Percentiles rank a stretch among this genome's conserved stretches.
Evolutionary conservation across 2,797 vertebrate genomes (phyloP).

Genomic region (Rhabdophis nuchalis): DNA sequence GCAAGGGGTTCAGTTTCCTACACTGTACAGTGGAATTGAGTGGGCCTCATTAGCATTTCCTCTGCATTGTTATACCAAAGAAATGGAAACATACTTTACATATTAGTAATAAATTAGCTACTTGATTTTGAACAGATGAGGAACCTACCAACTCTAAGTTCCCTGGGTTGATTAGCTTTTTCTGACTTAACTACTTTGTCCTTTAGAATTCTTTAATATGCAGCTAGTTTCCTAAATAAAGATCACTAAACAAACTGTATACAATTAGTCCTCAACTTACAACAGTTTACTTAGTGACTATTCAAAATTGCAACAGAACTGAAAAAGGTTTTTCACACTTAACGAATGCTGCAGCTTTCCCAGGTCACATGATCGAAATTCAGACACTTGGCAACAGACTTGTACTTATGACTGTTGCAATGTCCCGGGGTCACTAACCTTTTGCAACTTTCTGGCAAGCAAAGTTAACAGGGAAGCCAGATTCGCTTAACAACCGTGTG

Average conservation of each 20-base stretch:
- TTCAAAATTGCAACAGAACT: not conserved
- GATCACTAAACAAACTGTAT: not conserved
- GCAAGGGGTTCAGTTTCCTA: constrained; percentile 4
- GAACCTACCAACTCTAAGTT: fast-evolving
- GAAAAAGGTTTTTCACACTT: not conserved
- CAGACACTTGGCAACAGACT: not conserved
- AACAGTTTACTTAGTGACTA: not conserved
- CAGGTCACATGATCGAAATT: not conserved
- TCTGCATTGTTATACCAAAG: not conserved
- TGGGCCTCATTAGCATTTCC: not conserved
- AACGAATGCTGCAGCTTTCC: not conserved
- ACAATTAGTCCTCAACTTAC: not conserved
- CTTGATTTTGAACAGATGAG: not conserved
- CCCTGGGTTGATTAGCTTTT: not conserved
- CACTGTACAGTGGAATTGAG: not conserved
- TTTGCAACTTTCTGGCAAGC: not conserved
- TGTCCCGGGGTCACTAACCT: not conserved
- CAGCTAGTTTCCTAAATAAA: not conserved
- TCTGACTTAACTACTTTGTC: not conserved
- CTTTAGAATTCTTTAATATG: not conserved
- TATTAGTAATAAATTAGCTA: not conserved
- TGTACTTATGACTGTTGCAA: not conserved
- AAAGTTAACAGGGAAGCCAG: not conserved
- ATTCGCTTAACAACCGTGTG: not conserved
- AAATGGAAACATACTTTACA: not conserved